Conservation (phyloP, 2,888 invertebrate genomes). For the Octodonta nipae region DNA sequence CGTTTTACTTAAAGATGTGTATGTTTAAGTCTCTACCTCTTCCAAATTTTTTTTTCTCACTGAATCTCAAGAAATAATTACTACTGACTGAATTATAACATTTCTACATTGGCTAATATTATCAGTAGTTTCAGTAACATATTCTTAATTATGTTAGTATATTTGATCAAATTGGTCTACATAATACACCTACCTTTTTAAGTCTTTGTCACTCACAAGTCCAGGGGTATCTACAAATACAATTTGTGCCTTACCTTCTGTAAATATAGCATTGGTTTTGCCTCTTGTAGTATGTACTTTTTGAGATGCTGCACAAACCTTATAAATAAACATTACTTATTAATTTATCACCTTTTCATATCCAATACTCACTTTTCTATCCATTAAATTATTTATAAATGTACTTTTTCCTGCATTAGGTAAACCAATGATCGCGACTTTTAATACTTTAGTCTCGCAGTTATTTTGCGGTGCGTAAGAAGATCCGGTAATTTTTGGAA, state of each 20-base stretch:
- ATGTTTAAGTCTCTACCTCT: no score
- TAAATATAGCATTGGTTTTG: slow-evolving; percentile 58
- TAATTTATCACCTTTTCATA: not conserved
- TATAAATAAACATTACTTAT: slow-evolving; percentile 16
- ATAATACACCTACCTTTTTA: slow-evolving; percentile 58
- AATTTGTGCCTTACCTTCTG: slow-evolving; percentile 67
- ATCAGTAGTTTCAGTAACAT: no score
- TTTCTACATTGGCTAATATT: no score
- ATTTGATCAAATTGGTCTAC: no score
- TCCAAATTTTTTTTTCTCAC: no score
- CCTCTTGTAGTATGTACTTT: slow-evolving; percentile 84
- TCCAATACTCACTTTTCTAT: slow-evolving; percentile 50
- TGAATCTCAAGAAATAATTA: no score
- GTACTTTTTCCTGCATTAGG: slow-evolving; percentile 97
- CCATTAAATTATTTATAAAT: slow-evolving; percentile 72
- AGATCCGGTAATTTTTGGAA: no score
- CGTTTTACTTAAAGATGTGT: no score
- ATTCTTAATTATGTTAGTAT: no score
- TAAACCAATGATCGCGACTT: slow-evolving; percentile 77
- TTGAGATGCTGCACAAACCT: slow-evolving; percentile 81
- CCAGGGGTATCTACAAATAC: slow-evolving; percentile 92
- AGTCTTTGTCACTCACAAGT: slow-evolving; percentile 55
- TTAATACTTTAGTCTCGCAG: no score
- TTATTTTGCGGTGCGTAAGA: no score
- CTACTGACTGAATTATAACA: no score